A percentile compares a stretch with the other conserved stretches of the same genome.
These are phyloP conservation scores for Archips crataeganus DNA, from an alignment of 2,888 invertebrate genomes.

Conservation along the genomic window DNA sequence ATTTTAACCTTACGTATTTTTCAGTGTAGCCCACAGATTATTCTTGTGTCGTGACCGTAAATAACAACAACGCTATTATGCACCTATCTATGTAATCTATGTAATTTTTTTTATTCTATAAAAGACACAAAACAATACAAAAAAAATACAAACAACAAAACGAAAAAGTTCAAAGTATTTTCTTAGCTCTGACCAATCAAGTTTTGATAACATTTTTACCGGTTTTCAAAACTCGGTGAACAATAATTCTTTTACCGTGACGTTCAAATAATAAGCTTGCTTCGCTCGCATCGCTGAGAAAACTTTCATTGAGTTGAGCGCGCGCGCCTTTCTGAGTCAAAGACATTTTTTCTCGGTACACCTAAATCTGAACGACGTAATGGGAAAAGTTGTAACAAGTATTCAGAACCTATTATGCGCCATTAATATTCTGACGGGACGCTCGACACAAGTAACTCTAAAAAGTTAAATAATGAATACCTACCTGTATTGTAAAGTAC, in stretches of 20 bases:
- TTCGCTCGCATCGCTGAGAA: constrained; percentile 56
- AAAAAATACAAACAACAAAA: too few species aligned
- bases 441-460: constrained; percentile 68
- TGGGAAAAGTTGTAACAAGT: constrained; percentile 85
- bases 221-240: neutral
- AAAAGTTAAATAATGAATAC: constrained; percentile 71
- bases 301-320: constrained; percentile 71
- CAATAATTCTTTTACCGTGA: constrained; percentile 44
- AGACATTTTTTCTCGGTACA: constrained; percentile 73
- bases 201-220: too few species aligned
- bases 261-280: constrained; percentile 47
- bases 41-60: too few species aligned
- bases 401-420: constrained; percentile 81
- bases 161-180: too few species aligned
- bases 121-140: too few species aligned
- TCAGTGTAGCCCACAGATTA: too few species aligned
- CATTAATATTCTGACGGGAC: constrained; percentile 82
- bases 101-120: too few species aligned
- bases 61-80: too few species aligned
- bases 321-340: constrained; percentile 64
- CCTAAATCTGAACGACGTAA: constrained; percentile 75
- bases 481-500: constrained; percentile 22
- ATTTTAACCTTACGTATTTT: too few species aligned
- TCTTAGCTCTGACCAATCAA: too few species aligned
- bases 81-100: too few species aligned